Evolutionary conservation across 2,113 vertebrate genomes (phyloP), one percentile per base, ranked within the genome.

Genomic region (Pseudorasbora parva): DNA sequence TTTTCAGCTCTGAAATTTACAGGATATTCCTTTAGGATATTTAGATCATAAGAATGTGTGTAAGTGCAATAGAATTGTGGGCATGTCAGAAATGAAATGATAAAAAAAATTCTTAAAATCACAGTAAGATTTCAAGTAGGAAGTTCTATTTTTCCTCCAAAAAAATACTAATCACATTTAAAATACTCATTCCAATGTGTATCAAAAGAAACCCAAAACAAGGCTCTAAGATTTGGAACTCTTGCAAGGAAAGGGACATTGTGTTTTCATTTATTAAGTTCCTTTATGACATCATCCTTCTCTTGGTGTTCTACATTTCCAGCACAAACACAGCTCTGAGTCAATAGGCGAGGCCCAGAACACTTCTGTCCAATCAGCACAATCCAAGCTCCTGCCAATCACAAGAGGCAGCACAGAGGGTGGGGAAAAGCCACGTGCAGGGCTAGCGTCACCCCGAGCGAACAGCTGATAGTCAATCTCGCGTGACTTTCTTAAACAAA

Each of bases 381-480:
- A 1, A 4, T 30, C 14, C 7, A 49, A 37, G 17, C 66, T 37
- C 27, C 47, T 68, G 78, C 27, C 62, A 81, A 81, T 69, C 45
- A 81, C 62, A 23, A 8, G 5, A 37, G 10, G 21, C 25, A 41
- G 30, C 8, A 71, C 19, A 17, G 41, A 27, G 37, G 84, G 73
- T 15, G 85, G 85, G 37, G 74, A 49, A 17, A 72, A 68, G 62
- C 85, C 74, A 78, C 56, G 15, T 86, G 85, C 43, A 56, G 37
- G 1, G 8, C 2, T 30, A 37, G 80, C 59, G 73, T 78, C 73
- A n/a, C 68, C 47, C 27, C 41, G 14, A 56, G 41, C 5, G 51
- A 78, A 86, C 85, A 86, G 85, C 85, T 86, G 85, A 86, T 72
- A 5, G 25, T 71, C 17, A 77, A 66, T 83, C 81, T 78, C 74